phyloP scores from a whole-genome alignment of 2,797 vertebrate species.

The Anguilla anguilla region DNA sequence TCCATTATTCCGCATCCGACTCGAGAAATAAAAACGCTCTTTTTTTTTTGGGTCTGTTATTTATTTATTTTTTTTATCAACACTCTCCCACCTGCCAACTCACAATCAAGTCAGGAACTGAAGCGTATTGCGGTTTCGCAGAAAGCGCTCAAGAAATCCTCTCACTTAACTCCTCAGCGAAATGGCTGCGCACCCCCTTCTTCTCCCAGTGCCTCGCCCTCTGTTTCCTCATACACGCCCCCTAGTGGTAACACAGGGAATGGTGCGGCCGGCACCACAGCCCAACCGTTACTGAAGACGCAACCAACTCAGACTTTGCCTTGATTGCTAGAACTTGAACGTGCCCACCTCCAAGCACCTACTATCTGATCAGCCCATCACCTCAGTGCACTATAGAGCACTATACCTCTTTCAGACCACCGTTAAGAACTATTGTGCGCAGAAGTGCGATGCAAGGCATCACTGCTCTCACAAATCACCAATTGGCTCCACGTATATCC shows the following conservation, averaged over 20 bases:
- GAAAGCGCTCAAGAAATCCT: not conserved
- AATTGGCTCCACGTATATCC: not conserved
- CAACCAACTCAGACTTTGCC: not conserved
- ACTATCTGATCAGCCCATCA: too few relatives aligned
- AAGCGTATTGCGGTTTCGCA: not conserved
- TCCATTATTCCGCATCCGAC: constrained; percentile 17
- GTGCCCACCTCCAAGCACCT: too few relatives aligned
- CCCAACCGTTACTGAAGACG: not conserved
- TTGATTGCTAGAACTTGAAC: too few relatives aligned
- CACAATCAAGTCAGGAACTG: not conserved
- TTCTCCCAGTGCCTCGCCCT: not conserved
- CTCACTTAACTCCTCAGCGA: not conserved
- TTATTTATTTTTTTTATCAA: not conserved
- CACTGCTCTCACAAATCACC: too few relatives aligned
- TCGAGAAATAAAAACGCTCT: not conserved
- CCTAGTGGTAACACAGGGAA: not conserved
- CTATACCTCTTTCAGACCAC: too few relatives aligned
- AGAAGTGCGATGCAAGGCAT: too few relatives aligned
- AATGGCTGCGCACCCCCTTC: not conserved
- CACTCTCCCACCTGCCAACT: not conserved
- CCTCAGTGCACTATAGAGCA: too few relatives aligned
- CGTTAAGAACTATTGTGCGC: too few relatives aligned
- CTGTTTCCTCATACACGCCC: not conserved
- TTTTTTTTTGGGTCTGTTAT: not conserved
- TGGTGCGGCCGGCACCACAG: not conserved